Percentiles rank a stretch among this genome's conserved stretches.
These are phyloP conservation scores for Xanthorhoe designata DNA, from an alignment of 2,888 invertebrate genomes.

Conservation along the genomic window DNA sequence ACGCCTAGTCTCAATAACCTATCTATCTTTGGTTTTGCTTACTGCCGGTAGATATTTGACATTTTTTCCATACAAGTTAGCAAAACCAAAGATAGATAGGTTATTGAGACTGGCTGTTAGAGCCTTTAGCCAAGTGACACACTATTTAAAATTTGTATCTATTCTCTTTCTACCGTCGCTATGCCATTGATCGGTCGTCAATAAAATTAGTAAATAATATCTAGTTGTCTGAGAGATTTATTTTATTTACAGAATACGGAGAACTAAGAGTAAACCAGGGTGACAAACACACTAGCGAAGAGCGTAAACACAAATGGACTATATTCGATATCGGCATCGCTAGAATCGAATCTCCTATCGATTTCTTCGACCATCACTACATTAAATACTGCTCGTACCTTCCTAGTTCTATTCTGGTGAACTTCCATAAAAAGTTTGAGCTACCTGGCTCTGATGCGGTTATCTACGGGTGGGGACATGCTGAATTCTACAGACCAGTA, in stretches of 20 bases:
- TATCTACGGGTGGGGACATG: conserved; percentile 41
- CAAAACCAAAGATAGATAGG: too few relatives aligned
- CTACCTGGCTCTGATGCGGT: conserved; percentile 25
- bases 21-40: too few relatives aligned
- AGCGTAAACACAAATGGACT: conserved; percentile 50
- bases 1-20: too few relatives aligned
- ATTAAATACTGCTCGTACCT: conserved; percentile 20
- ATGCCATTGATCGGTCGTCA: too few relatives aligned
- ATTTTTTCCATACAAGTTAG: too few relatives aligned
- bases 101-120: too few relatives aligned
- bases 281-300: neutral
- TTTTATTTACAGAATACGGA: conserved; percentile 1
- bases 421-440: conserved; percentile 44
- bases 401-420: conserved; percentile 43
- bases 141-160: too few relatives aligned
- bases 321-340: conserved; percentile 57
- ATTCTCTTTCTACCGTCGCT: too few relatives aligned
- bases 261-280: neutral
- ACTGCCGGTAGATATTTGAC: too few relatives aligned
- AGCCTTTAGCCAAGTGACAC: too few relatives aligned
- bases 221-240: too few relatives aligned
- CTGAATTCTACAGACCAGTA: conserved; percentile 12
- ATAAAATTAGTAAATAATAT: too few relatives aligned
- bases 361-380: conserved; percentile 12
- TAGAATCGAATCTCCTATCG: conserved; percentile 50